Base-by-base conservation (phyloP, 2,797 vertebrate genomes). In the Borostomias antarcticus region DNA sequence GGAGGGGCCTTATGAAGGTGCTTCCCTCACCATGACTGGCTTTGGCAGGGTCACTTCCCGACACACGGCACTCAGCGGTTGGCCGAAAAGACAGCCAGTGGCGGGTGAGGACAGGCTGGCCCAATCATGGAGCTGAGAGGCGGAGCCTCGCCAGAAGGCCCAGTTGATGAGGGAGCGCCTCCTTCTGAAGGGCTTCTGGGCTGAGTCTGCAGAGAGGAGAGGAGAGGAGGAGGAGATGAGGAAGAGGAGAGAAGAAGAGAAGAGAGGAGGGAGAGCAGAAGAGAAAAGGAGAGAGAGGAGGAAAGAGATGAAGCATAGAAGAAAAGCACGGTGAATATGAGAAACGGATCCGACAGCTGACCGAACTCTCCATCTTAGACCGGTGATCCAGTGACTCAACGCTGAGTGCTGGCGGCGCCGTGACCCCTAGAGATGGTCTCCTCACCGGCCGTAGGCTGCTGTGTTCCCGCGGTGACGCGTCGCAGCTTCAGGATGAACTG, bases 401-500 rank as follows among this genome's bases (percentile, higher is more conserved):
- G n/a, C 13, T 5, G n/a, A n/a, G n/a, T n/a, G n/a, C n/a, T n/a
- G n/a, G n/a, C n/a, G n/a, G n/a, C n/a, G n/a, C n/a, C n/a, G n/a
- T n/a, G n/a, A n/a, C n/a, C n/a, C n/a, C n/a, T n/a, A n/a, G n/a
- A 45, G 48, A 47, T 25, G 28, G 1, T 2, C 1, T 19, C 0
- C 89, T 79, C 84, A 97, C 97, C 94, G 19, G 91, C 87, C 26
- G 90, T 77, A 0, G 86, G 88, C 57, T 89, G 92, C 80, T 88
- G 76, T 9, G 21, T n/a, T n/a, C n/a, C 81, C 0, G 64, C 1
- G 0, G 93, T 89, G 53, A 85, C 70, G 32, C 87, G 92, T 23
- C 94, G 94, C 40, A 93, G 94, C 89, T 94, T 98, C 86, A 98
- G 90, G 77, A 96, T 93, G 78, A 98, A 98, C 85, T 97, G 96